Conservation (phyloP, 2,888 invertebrate genomes). For the Scaptomyza caliginosa region DNA sequence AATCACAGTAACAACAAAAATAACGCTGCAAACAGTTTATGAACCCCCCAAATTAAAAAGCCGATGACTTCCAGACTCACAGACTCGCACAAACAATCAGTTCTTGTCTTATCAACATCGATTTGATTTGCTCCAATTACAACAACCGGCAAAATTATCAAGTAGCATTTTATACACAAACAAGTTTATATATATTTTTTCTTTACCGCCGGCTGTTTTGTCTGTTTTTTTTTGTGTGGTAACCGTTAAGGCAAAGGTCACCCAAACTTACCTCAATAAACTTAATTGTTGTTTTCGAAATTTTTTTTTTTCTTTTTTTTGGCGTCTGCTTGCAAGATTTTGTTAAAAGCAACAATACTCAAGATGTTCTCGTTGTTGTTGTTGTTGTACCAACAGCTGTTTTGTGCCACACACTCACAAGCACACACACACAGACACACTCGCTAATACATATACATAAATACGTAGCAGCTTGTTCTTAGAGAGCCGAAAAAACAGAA, state of each 20-base stretch:
- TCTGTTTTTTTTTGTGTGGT: not conserved
- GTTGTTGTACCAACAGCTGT: conserved; percentile 66
- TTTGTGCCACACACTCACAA: conserved; percentile 39
- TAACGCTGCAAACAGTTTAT: conserved; percentile 4
- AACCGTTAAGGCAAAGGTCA: conserved; percentile 8
- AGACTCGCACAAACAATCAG: conserved; percentile 21
- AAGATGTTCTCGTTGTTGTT: conserved; percentile 27
- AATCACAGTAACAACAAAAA: not conserved
- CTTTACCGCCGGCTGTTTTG: conserved; percentile 12
- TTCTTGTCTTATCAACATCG: conserved; percentile 32
- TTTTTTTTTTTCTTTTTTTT: not conserved
- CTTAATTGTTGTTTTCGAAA: conserved; percentile 26
- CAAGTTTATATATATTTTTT: not conserved
- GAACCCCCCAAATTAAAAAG: conserved; percentile 16
- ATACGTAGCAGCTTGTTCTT: conserved; percentile 1
- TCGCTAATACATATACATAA: conserved; percentile 3
- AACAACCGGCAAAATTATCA: conserved; percentile 46
- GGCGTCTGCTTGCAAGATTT: conserved; percentile 7
- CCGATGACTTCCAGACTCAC: conserved; percentile 31
- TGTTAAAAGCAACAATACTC: not conserved
- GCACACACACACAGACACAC: conserved; percentile 2
- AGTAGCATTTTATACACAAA: not conserved
- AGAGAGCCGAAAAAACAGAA: conserved; percentile 39
- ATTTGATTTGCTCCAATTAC: conserved; percentile 3
- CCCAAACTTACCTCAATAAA: conserved; percentile 38